phyloP scores from a whole-genome alignment of 2,797 vertebrate species.

The Bradypodion ventrale region DNA sequence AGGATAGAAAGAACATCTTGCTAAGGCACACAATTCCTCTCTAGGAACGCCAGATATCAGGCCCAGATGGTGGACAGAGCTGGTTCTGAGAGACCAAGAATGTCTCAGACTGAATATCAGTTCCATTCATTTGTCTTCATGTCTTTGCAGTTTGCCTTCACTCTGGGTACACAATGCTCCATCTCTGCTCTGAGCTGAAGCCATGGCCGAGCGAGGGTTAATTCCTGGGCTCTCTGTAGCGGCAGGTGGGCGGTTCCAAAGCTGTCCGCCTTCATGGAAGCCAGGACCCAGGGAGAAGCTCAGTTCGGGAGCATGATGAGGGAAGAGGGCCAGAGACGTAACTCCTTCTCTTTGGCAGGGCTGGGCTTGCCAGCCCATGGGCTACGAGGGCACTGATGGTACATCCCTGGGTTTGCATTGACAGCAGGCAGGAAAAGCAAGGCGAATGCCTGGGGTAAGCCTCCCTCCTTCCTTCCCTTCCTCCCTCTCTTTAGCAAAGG shows the following conservation, averaged over 20 bases:
- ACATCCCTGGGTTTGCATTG: background rate
- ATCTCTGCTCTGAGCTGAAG: background rate
- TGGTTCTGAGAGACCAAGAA: background rate
- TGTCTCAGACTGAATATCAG: background rate
- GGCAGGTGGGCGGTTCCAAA: slow-evolving; percentile 31
- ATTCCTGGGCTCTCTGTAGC: slow-evolving; percentile 8
- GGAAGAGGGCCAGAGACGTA: background rate
- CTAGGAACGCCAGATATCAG: background rate
- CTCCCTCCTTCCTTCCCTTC: too few relatives aligned
- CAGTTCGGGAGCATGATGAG: slow-evolving; percentile 11
- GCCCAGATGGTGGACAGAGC: too few relatives aligned
- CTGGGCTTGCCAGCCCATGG: slow-evolving; percentile 35
- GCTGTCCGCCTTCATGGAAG: slow-evolving; percentile 29
- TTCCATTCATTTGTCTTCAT: background rate
- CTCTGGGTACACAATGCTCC: background rate
- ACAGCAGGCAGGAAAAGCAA: slow-evolving; percentile 4
- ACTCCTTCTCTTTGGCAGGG: slow-evolving; percentile 12
- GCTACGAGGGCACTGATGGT: slow-evolving; percentile 20
- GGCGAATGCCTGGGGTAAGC: slow-evolving; percentile 22
- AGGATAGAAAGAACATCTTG: background rate
- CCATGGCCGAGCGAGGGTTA: slow-evolving; percentile 16
- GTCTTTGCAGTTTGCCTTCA: background rate
- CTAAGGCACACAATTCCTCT: background rate
- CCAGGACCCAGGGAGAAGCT: background rate
- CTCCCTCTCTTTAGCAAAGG: too few relatives aligned